Evolutionary conservation across 2,797 vertebrate species (phyloP).

Genomic region (Anguilla obscura): DNA sequence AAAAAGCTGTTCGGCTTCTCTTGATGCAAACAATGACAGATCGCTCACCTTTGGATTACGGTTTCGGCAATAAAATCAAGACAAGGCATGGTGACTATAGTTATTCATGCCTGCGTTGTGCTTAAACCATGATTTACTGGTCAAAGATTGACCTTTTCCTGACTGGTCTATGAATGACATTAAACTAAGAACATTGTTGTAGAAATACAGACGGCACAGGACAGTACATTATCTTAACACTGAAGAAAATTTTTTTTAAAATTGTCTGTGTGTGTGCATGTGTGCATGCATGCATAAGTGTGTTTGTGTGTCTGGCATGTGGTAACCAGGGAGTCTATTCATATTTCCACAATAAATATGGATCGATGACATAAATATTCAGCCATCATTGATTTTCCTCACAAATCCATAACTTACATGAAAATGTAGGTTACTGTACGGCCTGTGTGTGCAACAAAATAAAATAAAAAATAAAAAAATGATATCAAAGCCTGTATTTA

Average conservation of each 20-base stretch:
- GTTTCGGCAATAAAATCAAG: not conserved
- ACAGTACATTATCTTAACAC: not conserved
- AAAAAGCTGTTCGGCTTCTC: not conserved
- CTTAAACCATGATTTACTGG: not conserved
- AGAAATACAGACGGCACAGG: not conserved
- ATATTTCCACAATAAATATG: not conserved
- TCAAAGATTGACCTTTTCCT: not conserved
- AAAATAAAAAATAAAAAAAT: not conserved
- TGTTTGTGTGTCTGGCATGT: not conserved
- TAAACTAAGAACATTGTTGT: not conserved
- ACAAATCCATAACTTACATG: not conserved
- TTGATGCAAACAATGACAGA: constrained; percentile 7
- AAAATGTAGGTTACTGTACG: not conserved
- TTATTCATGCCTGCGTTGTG: not conserved
- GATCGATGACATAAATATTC: not conserved
- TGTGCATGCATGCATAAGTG: too few species aligned
- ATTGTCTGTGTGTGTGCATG: not conserved
- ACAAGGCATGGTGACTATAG: not conserved
- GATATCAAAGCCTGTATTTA: not conserved
- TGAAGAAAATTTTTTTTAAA: not conserved
- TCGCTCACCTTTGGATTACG: not conserved
- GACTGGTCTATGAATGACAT: constrained; percentile 7
- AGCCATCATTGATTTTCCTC: not conserved
- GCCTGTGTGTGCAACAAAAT: not conserved
- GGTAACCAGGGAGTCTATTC: not conserved